Conservation (phyloP, 35 echinoderm and acorn worm genomes). For the Acanthaster planci region DNA sequence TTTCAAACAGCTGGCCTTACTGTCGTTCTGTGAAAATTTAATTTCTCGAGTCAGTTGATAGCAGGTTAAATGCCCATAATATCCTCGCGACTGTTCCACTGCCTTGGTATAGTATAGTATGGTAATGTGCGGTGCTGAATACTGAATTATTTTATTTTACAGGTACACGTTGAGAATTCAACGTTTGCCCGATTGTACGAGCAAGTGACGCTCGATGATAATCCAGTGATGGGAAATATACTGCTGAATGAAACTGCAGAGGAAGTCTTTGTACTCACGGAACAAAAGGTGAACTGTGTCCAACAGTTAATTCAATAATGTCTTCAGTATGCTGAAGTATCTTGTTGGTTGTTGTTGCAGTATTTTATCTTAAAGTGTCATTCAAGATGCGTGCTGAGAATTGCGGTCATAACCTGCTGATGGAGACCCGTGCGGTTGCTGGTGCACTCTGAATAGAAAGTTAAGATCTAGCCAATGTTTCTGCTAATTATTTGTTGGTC, state of each 20-base stretch:
- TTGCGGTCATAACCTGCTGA: conserved; percentile 56
- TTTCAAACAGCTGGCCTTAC: too few relatives aligned
- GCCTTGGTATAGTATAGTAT: too few relatives aligned
- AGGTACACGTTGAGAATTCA: neutral
- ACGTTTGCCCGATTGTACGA: neutral
- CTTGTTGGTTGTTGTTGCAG: too few relatives aligned
- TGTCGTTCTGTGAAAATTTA: too few relatives aligned
- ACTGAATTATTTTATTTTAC: too few relatives aligned
- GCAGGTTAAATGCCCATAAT: too few relatives aligned
- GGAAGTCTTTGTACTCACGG: neutral
- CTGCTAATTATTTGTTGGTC: too few relatives aligned
- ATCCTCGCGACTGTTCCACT: neutral
- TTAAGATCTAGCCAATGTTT: neutral
- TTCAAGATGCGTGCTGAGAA: conserved; percentile 41
- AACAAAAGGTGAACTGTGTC: conserved; percentile 12
- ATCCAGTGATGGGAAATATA: neutral
- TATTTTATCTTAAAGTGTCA: too few relatives aligned
- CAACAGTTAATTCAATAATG: too few relatives aligned
- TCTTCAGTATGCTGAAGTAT: too few relatives aligned
- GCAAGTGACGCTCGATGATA: neutral
- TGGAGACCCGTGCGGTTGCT: conserved; percentile 73
- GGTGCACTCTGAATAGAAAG: conserved; percentile 62
- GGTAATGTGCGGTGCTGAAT: too few relatives aligned
- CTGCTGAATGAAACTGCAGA: neutral
- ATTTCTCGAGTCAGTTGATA: too few relatives aligned